A percentile compares a stretch with the other conserved stretches of the same genome.
Evolutionary conservation across 2,113 vertebrate genomes (phyloP).

Genomic region (Gnathonemus longibarbis): DNA sequence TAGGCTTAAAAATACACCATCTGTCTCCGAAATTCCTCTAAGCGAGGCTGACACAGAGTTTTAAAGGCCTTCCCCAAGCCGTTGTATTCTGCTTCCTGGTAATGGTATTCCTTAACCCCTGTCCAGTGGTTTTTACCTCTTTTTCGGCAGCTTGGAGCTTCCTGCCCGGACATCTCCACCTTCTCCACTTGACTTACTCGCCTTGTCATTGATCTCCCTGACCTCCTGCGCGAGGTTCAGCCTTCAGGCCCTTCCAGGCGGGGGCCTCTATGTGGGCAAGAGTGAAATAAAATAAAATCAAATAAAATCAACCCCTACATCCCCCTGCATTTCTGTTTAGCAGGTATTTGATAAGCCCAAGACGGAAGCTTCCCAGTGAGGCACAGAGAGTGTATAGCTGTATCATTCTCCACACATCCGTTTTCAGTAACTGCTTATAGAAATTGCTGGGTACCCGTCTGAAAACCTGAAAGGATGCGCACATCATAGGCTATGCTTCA

Average conservation of each 20-base stretch:
- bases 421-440: neutral
- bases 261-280: neutral
- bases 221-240: neutral
- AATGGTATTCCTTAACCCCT: slow-evolving; percentile 32
- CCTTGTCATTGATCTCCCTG: neutral
- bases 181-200: neutral
- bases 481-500: neutral
- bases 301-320: neutral
- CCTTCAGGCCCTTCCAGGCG: neutral
- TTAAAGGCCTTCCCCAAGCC: slow-evolving; percentile 20
- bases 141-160: slow-evolving; percentile 26
- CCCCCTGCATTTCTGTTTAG: neutral
- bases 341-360: neutral
- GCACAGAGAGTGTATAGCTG: neutral
- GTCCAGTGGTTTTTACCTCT: slow-evolving; percentile 26
- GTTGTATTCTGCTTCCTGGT: slow-evolving; percentile 21
- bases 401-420: neutral
- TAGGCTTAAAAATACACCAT: neutral
- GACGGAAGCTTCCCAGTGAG: neutral
- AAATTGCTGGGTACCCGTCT: neutral
- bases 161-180: neutral
- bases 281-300: neutral
- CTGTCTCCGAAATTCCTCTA: slow-evolving; percentile 22
- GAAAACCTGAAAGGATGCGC: neutral
- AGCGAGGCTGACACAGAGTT: slow-evolving; percentile 20